Evolutionary conservation across 2,113 vertebrate genomes (phyloP), one percentile per base, ranked within the genome.

Genomic region (Ammodytes dubius): DNA sequence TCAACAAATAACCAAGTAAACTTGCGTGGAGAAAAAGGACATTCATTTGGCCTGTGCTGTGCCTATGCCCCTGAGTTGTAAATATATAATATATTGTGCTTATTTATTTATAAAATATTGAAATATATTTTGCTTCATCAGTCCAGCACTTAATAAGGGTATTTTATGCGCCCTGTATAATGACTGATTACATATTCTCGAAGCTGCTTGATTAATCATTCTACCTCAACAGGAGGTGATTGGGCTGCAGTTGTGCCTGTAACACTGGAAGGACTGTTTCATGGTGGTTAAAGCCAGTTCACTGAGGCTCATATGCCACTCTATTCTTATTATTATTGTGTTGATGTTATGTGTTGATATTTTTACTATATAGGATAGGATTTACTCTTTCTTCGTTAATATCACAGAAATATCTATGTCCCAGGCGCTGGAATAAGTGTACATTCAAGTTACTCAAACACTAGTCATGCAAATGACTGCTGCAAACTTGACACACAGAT

Each of bases 61-160:
- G 45, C 42, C 39, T 56, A 83, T 71, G 10, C 42, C 59, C 54
- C 57, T 45, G 43, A 81, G 70, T 83, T 91, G 82, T 87, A 88
- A 84, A 87, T 89, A 88, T 77, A 37, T 45, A 42, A 80, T 52
- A 66, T 70, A 40, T 57, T 66, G 40, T 50, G 53, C 17, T 9
- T 81, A 76, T 84, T 84, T 87, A 75, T 79, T 78, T 70, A 74
- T 79, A 15, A 63, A 81, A 72, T 9, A 15, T 65, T 70, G 15
- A 79, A 68, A 68, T 69, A 19, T 70, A 43, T 66, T 81, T 75
- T 70, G 42, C 42, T 56, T 72, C 8, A 56, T 52, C 14, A 46
- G 14, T 63, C 13, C 6, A 0, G 39, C 5, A 66, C 71, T 73
- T 66, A 56, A 78, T 85, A n/a, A 79, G 42, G 52, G 35, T 5